Conservation (phyloP, 2,113 vertebrate genomes). For the Cavia aperea region DNA sequence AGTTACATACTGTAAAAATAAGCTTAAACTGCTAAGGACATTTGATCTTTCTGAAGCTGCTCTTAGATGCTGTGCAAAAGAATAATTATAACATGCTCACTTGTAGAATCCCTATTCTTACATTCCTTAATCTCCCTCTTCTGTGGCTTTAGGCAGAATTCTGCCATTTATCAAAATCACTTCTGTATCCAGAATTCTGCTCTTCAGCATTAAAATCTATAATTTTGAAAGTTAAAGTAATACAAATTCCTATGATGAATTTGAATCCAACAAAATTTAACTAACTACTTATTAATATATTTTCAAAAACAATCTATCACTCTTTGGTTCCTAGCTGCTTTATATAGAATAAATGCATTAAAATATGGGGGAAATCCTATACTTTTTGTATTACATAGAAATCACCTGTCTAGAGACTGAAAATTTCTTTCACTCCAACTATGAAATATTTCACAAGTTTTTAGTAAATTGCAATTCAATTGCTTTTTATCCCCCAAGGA, state of each 20-base stretch:
- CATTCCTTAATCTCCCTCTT: neutral
- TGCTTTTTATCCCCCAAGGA: slow-evolving; percentile 53
- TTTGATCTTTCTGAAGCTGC: slow-evolving; percentile 39
- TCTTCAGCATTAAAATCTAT: slow-evolving; percentile 34
- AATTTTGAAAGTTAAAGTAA: slow-evolving; percentile 52
- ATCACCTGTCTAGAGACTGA: slow-evolving; percentile 17
- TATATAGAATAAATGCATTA: slow-evolving; percentile 39
- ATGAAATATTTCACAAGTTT: slow-evolving; percentile 49
- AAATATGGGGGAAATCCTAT: neutral
- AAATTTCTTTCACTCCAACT: slow-evolving; percentile 45
- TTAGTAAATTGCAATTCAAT: slow-evolving; percentile 54
- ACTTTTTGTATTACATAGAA: slow-evolving; percentile 31
- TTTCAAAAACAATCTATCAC: neutral
- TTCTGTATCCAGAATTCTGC: slow-evolving; percentile 28
- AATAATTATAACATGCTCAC: slow-evolving; percentile 39
- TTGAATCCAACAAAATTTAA: neutral
- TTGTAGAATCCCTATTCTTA: slow-evolving; percentile 20
- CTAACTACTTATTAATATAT: neutral
- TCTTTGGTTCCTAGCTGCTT: slow-evolving; percentile 33
- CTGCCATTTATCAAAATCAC: slow-evolving; percentile 41
- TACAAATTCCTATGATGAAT: neutral
- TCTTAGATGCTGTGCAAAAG: slow-evolving; percentile 27
- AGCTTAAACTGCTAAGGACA: slow-evolving; percentile 35
- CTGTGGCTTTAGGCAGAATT: slow-evolving; percentile 32
- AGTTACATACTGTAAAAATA: slow-evolving; percentile 19